These are phyloP conservation scores for Tapirus indicus DNA, from an alignment of 2,797 vertebrate genomes.

Conservation along the genomic window DNA sequence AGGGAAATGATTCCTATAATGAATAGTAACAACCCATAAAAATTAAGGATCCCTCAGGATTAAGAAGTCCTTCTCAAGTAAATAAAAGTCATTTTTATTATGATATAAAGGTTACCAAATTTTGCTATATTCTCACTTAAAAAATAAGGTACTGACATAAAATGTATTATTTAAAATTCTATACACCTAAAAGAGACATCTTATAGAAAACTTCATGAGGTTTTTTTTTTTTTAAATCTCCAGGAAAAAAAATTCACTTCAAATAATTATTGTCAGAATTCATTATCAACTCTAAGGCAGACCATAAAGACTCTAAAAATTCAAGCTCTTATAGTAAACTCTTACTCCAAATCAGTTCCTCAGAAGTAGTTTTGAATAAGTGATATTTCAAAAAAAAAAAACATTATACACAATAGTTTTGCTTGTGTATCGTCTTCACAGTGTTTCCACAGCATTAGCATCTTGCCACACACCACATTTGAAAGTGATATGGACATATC, in stretches of 20 bases:
- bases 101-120: not conserved
- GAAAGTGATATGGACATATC: not conserved
- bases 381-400: conserved; percentile 8
- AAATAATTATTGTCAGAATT: not conserved
- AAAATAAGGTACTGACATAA: not conserved
- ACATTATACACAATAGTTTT: not conserved
- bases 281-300: not conserved
- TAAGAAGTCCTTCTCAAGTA: conserved; percentile 40
- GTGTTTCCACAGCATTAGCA: not conserved
- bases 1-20: not conserved
- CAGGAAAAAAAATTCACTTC: not conserved
- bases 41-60: not conserved
- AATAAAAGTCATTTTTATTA: conserved; percentile 39
- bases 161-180: not conserved
- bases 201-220: not conserved
- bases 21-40: not conserved
- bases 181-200: not conserved
- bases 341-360: not conserved
- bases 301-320: not conserved
- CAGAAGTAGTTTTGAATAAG: not conserved
- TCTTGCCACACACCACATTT: not conserved
- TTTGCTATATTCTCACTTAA: not conserved
- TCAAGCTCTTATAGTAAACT: not conserved
- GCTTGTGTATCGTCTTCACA: not conserved
- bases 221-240: not conserved